Base-by-base conservation (phyloP, 1,140 invertebrate species). In the Cherax quadricarinatus region DNA sequence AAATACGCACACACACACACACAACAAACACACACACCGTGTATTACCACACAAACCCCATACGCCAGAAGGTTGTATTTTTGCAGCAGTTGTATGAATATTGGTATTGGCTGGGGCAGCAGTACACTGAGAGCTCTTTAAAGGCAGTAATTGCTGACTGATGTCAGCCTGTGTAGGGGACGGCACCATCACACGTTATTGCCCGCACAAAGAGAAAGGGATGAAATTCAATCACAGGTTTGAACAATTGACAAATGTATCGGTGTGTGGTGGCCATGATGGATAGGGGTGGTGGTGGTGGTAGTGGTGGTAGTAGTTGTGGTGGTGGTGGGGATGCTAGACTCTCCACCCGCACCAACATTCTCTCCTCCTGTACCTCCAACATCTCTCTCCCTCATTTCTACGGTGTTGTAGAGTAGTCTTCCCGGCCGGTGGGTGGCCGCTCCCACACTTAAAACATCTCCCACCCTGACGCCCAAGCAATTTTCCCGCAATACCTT, bases 401-500 rank as follows among this genome's bases (percentile, higher is more conserved):
- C 14, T 10, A 57, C 53, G 53, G 9, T 1, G 53, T 57, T 57
- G 9, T 14, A 57, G 6, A 57, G 53, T 5, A 57, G 14, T 41
- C 30, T 41, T 2, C 30, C 30, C 30, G 30, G 30, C 30, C 30
- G 30, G 30, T 57, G 14, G 9, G 53, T 57, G 9, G 53, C 53
- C 9, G 53, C 9, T 57, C 14, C 30, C 14, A 6, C 53, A 14
- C 14, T 57, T 66, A 18, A 66, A 66, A 66, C 62, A 18, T 66
- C 62, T 16, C 18, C 18, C 62, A 5, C 1, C 14, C 16, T 18
- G 62, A 18, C 16, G 62, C 18, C 18, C 14, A 66, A 66, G 62
- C 62, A 66, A 66, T 66, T 66, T 66, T 66, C 62, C 62, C 14
- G 21, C 62, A 66, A 66, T 16, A 70, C 83, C 49, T 91, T 91